These are phyloP conservation scores for Melieria crassipennis DNA, from an alignment of 2,888 invertebrate genomes.

Conservation along the genomic window DNA sequence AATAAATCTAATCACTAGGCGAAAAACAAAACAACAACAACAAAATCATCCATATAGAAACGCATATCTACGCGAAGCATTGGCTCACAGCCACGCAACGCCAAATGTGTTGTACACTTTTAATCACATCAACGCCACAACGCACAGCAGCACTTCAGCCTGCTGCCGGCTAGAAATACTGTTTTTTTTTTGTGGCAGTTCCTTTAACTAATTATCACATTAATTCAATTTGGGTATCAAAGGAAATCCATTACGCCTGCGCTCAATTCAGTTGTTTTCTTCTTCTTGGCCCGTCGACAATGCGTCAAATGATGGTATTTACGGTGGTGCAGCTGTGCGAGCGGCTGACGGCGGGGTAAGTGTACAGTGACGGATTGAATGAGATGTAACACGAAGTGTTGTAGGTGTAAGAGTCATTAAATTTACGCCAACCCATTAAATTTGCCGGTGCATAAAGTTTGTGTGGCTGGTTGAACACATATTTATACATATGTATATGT, in stretches of 20 bases:
- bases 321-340: no score
- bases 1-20: slow-evolving; percentile 1
- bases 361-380: no score
- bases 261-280: no score
- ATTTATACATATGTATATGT: no score
- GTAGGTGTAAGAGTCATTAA: no score
- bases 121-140: background rate
- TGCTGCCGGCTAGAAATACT: slow-evolving; percentile 7
- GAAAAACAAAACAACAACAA: background rate
- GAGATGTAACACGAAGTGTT: no score
- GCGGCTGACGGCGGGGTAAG: no score
- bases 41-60: background rate
- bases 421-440: no score
- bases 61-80: background rate
- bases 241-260: slow-evolving; percentile 20
- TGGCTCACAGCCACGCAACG: background rate
- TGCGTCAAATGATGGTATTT: no score
- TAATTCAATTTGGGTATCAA: slow-evolving; percentile 57
- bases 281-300: no score
- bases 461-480: no score
- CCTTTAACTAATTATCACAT: slow-evolving; percentile 62
- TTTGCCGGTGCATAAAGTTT: no score
- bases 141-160: background rate
- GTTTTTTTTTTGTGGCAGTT: slow-evolving; percentile 48
- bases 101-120: background rate